Evolutionary conservation across 2,888 invertebrate genomes (phyloP).

Genomic region (Pediacus dermestoides): DNA sequence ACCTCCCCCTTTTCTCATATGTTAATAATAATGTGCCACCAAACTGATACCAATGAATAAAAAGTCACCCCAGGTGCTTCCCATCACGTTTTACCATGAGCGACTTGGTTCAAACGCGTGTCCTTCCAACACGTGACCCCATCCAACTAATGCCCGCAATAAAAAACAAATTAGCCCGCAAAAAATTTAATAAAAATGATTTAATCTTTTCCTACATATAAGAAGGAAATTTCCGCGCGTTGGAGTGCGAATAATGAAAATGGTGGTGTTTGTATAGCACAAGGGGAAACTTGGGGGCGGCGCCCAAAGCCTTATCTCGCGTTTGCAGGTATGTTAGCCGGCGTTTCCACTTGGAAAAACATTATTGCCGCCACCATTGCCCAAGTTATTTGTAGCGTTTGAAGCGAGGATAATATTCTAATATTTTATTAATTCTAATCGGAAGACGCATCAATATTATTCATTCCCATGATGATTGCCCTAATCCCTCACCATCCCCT

Average conservation of each 20-base stretch:
- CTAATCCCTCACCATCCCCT: no score
- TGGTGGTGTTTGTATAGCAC: no score
- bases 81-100: constrained; percentile 25
- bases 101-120: no score
- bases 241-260: no score
- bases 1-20: no score
- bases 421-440: no score
- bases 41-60: constrained; percentile 19
- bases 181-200: neutral
- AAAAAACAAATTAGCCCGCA: constrained; percentile 12
- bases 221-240: neutral
- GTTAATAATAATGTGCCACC: no score
- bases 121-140: no score
- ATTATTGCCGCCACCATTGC: constrained; percentile 9
- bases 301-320: constrained; percentile 20
- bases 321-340: constrained; percentile 26
- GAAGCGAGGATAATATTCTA: no score
- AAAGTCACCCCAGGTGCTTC: constrained; percentile 23
- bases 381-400: no score
- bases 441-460: no score
- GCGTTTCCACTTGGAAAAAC: constrained; percentile 22
- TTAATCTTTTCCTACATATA: neutral
- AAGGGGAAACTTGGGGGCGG: constrained; percentile 15
- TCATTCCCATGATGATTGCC: no score
- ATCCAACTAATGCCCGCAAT: constrained; percentile 10